phyloP scores from a whole-genome alignment of 2,797 vertebrate species.

The Chaenodraco wilsoni region DNA sequence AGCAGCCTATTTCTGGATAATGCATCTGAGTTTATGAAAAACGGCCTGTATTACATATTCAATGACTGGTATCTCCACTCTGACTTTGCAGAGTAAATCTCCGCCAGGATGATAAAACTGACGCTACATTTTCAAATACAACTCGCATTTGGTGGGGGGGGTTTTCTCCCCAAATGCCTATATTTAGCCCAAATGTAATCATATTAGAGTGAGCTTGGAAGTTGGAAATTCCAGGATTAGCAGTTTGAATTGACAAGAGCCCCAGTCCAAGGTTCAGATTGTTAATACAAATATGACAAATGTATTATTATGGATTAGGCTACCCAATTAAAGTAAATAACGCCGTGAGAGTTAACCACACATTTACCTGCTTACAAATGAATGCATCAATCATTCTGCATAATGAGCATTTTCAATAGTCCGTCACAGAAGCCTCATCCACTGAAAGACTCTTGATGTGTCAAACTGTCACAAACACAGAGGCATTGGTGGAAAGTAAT shows the following conservation, averaged over 20 bases:
- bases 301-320: not conserved
- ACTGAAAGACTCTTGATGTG: not conserved
- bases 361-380: too few relatives aligned
- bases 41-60: constrained; percentile 41
- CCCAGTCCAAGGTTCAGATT: not conserved
- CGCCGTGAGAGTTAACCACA: constrained; percentile 4
- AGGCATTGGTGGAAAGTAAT: not conserved
- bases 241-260: constrained; percentile 1
- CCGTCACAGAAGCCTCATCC: not conserved
- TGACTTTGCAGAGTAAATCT: constrained; percentile 19
- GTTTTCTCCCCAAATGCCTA: not conserved
- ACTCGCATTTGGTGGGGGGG: not conserved
- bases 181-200: constrained; percentile 3
- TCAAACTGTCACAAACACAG: not conserved
- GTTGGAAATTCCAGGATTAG: not conserved
- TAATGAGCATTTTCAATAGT: not conserved
- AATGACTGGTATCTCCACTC: constrained; percentile 19
- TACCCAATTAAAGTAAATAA: not conserved
- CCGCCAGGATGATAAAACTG: constrained; percentile 21
- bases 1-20: constrained; percentile 62
- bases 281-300: not conserved
- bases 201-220: constrained; percentile 5
- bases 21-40: constrained; percentile 44
- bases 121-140: not conserved
- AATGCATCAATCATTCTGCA: constrained; percentile 5